Percentiles rank a stretch among this genome's conserved stretches.
phyloP scores from a whole-genome alignment of 2,888 invertebrate species.

The Labia minor region DNA sequence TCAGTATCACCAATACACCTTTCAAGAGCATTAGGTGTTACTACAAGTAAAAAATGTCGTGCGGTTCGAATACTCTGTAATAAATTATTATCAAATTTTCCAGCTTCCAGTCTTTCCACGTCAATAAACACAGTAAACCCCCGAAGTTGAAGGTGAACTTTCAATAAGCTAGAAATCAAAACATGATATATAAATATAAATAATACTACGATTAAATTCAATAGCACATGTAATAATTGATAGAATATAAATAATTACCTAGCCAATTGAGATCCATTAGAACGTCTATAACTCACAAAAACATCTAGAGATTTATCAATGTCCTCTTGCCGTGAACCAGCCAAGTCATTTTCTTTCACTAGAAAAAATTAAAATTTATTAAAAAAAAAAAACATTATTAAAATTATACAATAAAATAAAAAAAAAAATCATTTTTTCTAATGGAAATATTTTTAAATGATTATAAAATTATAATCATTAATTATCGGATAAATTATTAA shows the following conservation, averaged over 20 bases:
- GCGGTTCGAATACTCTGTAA: constrained; percentile 94
- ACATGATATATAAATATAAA: no score
- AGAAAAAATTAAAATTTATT: no score
- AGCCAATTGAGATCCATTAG: constrained; percentile 93
- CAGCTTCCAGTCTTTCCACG: constrained; percentile 93
- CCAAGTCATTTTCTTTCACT: constrained; percentile 54
- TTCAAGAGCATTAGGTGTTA: constrained; percentile 90
- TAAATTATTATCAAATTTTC: constrained; percentile 96
- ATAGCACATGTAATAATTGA: background rate
- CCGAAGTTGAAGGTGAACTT: constrained; percentile 90
- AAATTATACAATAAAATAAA: constrained; percentile 2
- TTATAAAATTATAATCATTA: no score
- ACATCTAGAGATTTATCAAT: constrained; percentile 88
- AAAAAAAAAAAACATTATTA: constrained; percentile 23
- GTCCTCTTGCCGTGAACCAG: constrained; percentile 59
- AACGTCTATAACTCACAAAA: constrained; percentile 93
- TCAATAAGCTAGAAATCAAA: constrained; percentile 56
- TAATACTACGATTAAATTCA: no score
- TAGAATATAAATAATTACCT: constrained; percentile 35
- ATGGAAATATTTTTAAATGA: background rate
- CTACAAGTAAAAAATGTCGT: constrained; percentile 88
- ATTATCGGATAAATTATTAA: no score
- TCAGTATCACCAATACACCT: constrained; percentile 86
- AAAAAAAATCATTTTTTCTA: constrained; percentile 15
- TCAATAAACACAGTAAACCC: constrained; percentile 97